Percentiles rank a stretch among this genome's conserved stretches.
Evolutionary conservation across 2,888 invertebrate genomes (phyloP).

Genomic region (Sericinus montela): DNA sequence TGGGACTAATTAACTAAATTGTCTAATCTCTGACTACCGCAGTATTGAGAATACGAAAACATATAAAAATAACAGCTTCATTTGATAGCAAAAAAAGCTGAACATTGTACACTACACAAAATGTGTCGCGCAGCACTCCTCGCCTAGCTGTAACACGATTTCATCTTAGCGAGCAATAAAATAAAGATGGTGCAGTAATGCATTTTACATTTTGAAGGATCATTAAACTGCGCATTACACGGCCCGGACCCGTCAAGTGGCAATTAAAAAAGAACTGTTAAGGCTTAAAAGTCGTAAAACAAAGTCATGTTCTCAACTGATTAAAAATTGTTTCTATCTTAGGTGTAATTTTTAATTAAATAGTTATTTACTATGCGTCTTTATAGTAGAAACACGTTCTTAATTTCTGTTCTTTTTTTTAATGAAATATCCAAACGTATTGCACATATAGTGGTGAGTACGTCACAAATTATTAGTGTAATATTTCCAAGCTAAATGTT

Average conservation of each 20-base stretch:
- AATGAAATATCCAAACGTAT: too few species aligned
- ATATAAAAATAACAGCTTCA: too few species aligned
- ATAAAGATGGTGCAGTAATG: constrained; percentile 72
- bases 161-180: constrained; percentile 53
- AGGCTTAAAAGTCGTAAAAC: constrained; percentile 66
- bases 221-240: constrained; percentile 74
- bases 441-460: too few species aligned
- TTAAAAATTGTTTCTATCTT: constrained; percentile 67
- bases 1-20: too few species aligned
- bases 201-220: constrained; percentile 75
- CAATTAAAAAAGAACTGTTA: constrained; percentile 76
- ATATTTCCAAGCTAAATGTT: too few species aligned
- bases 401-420: too few species aligned
- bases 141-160: constrained; percentile 36
- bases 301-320: constrained; percentile 71
- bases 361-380: background rate
- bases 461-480: too few species aligned
- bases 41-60: too few species aligned
- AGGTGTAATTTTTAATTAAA: constrained; percentile 23
- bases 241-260: constrained; percentile 59
- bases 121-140: constrained; percentile 32
- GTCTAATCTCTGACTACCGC: too few species aligned
- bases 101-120: constrained; percentile 6
- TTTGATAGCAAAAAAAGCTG: too few species aligned
- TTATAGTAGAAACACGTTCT: too few species aligned